phyloP scores from a whole-genome alignment of 2,797 vertebrate species.

The Eutrigla gurnardus region DNA sequence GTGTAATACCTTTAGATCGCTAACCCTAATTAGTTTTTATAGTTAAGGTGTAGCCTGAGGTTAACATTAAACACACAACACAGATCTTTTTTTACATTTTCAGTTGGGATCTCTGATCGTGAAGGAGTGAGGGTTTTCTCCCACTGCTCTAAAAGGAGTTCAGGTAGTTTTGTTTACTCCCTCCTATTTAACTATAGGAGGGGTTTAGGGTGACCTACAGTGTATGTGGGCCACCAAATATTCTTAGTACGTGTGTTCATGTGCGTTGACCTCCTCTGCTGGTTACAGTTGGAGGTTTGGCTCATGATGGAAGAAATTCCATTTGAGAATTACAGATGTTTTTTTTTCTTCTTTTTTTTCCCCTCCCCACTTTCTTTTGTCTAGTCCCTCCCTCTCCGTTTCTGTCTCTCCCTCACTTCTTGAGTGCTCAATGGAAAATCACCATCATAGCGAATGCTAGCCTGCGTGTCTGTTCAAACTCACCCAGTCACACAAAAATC shows the following conservation, averaged over 20 bases:
- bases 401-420: constrained; percentile 49
- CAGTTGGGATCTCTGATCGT: not conserved
- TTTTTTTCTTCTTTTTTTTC: constrained; percentile 70
- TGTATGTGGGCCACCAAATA: constrained; percentile 32
- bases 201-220: constrained; percentile 20
- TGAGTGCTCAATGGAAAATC: constrained; percentile 82
- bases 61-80: not conserved
- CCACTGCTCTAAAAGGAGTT: constrained; percentile 8
- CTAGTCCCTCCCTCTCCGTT: constrained; percentile 76
- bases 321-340: constrained; percentile 79
- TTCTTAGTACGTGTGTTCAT: constrained; percentile 2
- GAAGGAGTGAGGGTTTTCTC: not conserved
- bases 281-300: constrained; percentile 77
- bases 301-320: constrained; percentile 85
- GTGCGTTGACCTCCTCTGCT: constrained; percentile 52
- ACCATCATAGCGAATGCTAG: constrained; percentile 74
- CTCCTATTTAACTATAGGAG: constrained; percentile 36
- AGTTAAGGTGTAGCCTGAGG: not conserved
- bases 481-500: constrained; percentile 25
- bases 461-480: constrained; percentile 39
- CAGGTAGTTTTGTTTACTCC: constrained; percentile 28
- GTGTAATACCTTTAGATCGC: not conserved
- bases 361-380: constrained; percentile 77
- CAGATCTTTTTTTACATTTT: not conserved
- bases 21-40: not conserved